A percentile compares a stretch with the other conserved stretches of the same genome.
These are phyloP conservation scores for Temnothorax unifasciatus DNA, from an alignment of 2,888 invertebrate genomes.

Conservation along the genomic window DNA sequence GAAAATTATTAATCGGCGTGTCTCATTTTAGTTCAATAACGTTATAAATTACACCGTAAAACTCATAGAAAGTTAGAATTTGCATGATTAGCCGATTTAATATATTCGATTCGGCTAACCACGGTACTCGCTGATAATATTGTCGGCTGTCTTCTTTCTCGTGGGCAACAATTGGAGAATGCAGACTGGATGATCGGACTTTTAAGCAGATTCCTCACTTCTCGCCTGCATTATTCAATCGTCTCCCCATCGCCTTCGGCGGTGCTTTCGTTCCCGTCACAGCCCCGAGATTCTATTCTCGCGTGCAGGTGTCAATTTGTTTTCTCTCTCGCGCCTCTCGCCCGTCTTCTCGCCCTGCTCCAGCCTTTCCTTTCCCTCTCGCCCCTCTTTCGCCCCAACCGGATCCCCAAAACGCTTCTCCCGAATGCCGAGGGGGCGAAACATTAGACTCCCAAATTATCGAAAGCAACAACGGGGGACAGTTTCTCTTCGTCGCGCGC, in stretches of 20 bases:
- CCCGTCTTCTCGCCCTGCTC: slow-evolving; percentile 36
- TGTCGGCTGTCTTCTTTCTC: slow-evolving; percentile 58
- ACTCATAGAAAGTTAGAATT: background rate
- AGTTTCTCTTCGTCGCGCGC: slow-evolving; percentile 32
- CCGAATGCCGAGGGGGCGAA: slow-evolving; percentile 47
- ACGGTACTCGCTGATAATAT: slow-evolving; percentile 51
- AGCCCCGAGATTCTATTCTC: slow-evolving; percentile 68
- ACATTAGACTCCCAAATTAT: slow-evolving; percentile 86
- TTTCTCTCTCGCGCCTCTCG: slow-evolving; percentile 46
- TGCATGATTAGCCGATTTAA: slow-evolving; percentile 1
- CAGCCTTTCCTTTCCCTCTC: slow-evolving; percentile 40
- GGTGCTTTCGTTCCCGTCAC: slow-evolving; percentile 66
- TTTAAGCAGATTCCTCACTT: slow-evolving; percentile 76
- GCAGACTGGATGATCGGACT: slow-evolving; percentile 79
- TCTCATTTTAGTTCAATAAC: background rate
- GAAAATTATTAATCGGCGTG: slow-evolving; percentile 1
- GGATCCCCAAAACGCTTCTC: slow-evolving; percentile 58
- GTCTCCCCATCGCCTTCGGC: slow-evolving; percentile 55
- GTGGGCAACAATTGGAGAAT: slow-evolving; percentile 54
- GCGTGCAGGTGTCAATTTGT: slow-evolving; percentile 83
- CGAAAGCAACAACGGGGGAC: slow-evolving; percentile 82
- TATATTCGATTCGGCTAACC: slow-evolving; percentile 23
- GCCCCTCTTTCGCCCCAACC: slow-evolving; percentile 30
- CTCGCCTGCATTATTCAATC: slow-evolving; percentile 83
- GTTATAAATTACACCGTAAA: slow-evolving; percentile 12